Conservation (phyloP, 2,888 invertebrate species). For the Taphrorychus bicolor region DNA sequence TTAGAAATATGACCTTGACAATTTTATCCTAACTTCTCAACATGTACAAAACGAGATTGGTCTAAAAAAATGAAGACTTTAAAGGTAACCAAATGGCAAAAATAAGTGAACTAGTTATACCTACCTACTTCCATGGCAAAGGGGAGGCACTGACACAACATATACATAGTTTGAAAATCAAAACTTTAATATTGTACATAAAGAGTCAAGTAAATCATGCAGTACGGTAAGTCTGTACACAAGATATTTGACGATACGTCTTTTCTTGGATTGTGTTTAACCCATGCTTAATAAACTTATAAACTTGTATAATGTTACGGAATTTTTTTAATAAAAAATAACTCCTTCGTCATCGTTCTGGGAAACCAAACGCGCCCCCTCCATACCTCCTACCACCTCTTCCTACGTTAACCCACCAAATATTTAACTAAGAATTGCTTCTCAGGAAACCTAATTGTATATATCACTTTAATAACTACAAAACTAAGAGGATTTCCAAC, state of each 20-base stretch:
- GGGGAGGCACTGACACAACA: neutral
- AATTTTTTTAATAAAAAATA: neutral
- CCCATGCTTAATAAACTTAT: neutral
- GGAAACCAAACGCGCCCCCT: neutral
- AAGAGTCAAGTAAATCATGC: neutral
- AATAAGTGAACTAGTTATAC: no score
- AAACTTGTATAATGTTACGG: neutral
- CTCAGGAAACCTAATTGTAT: slow-evolving; percentile 6
- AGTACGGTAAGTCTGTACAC: neutral
- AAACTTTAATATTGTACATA: neutral
- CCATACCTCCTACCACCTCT: neutral
- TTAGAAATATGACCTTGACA: no score
- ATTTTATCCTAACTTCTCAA: no score
- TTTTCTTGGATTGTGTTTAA: neutral
- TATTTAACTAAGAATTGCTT: neutral
- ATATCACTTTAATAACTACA: slow-evolving; percentile 28
- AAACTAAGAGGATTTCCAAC: slow-evolving; percentile 25
- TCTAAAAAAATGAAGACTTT: no score
- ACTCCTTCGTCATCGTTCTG: neutral
- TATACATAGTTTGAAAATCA: neutral
- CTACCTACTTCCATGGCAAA: no score
- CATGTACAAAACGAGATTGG: no score
- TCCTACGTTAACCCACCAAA: neutral
- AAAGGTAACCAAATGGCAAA: no score
- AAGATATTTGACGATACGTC: neutral